Conservation (phyloP, 2,797 vertebrate species). For the Lacerta viridis region DNA sequence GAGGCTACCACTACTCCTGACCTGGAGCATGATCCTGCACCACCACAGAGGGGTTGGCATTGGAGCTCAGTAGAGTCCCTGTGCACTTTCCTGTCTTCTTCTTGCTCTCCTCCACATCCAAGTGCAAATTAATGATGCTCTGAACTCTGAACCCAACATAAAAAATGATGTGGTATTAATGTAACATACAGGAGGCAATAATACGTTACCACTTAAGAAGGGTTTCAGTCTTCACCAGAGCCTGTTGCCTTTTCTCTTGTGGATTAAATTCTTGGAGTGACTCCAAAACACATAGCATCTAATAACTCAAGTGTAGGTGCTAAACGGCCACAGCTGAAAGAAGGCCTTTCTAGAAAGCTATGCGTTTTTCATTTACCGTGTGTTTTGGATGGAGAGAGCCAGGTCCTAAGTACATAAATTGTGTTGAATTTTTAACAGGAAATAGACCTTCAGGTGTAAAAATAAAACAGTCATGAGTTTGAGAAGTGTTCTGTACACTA, state of each 20-base stretch:
- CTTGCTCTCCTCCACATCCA: not conserved
- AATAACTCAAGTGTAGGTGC: not conserved
- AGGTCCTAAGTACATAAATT: not conserved
- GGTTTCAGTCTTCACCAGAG: not conserved
- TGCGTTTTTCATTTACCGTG: not conserved
- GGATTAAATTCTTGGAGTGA: not conserved
- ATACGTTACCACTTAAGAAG: not conserved
- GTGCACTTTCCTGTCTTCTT: not conserved
- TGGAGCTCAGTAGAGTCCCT: not conserved
- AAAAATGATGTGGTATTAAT: not conserved
- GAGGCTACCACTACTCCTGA: too few relatives aligned
- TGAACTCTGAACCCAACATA: not conserved
- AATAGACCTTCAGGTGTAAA: not conserved
- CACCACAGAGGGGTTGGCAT: not conserved
- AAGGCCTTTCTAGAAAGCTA: too few relatives aligned
- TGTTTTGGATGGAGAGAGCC: not conserved
- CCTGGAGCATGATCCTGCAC: not conserved
- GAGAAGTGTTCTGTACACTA: not conserved
- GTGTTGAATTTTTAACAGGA: not conserved
- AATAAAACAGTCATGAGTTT: not conserved
- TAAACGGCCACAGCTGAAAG: not conserved
- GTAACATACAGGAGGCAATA: not conserved
- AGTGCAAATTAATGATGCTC: not conserved
- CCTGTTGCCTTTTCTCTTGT: not conserved
- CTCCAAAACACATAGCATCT: not conserved